A percentile compares a stretch with the other conserved stretches of the same genome.
Evolutionary conservation across 2,113 vertebrate species (phyloP).

Genomic region (Nymphicus hollandicus): DNA sequence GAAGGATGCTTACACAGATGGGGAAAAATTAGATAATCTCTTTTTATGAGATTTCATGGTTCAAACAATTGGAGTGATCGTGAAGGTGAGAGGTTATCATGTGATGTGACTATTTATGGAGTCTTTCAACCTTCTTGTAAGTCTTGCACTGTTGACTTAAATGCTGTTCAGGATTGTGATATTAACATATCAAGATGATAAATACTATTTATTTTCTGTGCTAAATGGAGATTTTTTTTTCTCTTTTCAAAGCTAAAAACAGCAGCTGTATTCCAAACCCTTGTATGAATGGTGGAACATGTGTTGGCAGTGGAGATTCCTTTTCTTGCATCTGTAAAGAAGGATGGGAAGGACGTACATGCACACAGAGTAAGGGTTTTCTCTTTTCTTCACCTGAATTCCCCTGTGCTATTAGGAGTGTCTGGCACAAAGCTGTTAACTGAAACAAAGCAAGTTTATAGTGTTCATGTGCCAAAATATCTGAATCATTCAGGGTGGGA

Average conservation of each 20-base stretch:
- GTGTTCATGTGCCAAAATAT: conserved; percentile 43
- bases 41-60: not conserved
- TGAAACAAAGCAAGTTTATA: conserved; percentile 32
- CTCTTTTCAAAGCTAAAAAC: conserved; percentile 80
- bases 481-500: conserved; percentile 63
- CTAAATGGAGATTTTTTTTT: not conserved
- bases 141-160: not conserved
- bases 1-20: not conserved
- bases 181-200: not conserved
- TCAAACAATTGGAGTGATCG: not conserved
- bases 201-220: not conserved
- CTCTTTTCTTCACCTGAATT: not conserved
- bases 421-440: conserved; percentile 4
- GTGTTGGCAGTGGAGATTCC: conserved; percentile 86
- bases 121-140: not conserved
- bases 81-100: not conserved
- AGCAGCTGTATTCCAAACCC: conserved; percentile 90
- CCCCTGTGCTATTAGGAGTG: conserved; percentile 26
- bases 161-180: not conserved
- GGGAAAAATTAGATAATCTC: not conserved
- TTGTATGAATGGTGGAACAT: conserved; percentile 92
- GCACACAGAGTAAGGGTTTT: conserved; percentile 84
- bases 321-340: conserved; percentile 96
- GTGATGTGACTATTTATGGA: accelerated
- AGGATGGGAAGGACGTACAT: conserved; percentile 92